Evolutionary conservation across 23 tunicate species (phyloP), one percentile per base, ranked within the genome.

Genomic region (Phallusia fumigata): DNA sequence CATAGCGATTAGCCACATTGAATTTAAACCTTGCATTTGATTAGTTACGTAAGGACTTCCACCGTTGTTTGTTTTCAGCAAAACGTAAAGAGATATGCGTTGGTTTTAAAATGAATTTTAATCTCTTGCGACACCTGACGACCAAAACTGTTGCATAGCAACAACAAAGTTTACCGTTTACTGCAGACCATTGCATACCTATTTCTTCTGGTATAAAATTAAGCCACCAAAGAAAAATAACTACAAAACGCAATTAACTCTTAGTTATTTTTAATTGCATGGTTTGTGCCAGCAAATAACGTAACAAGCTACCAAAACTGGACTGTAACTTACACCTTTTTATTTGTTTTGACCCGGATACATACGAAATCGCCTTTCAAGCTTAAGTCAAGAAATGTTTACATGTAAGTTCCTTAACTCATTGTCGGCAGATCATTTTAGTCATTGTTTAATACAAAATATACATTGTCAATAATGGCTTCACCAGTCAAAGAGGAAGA

Each of bases 401-500:
- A 58, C 69, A 22, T 24, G 69, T 58, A 16, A 58, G 69, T 24
- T 58, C 28, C 47, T 40, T 10, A 40, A 3, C n/a, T n/a, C n/a
- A n/a, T 13, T 15, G 58, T 51, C 18, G 15, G 18, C 15, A 51
- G 58, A 51, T 51, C 58, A 18, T 58, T 58, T 21, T 5, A 58
- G 26, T 58, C 16, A 16, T 58, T 6, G 69, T 11, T 58, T 22
- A 1, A 6, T 22, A 1, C 3, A 58, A 24, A 22, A 21, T 51
- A 13, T 13, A 58, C 13, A 6, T 58, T 13, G 69, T 58, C 3
- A 58, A 24, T 16, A 21, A 79, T 79, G 83, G 72, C 83, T 21
- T 51, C 83, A 18, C 83, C 91, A 51, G 50, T 81, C 15, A 87
- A 80, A 83, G 97, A 87, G 34, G 83, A 79, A 30, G 90, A 92